Evolutionary conservation across 2,888 invertebrate species (phyloP).

Genomic region (Xestia c-nigrum): DNA sequence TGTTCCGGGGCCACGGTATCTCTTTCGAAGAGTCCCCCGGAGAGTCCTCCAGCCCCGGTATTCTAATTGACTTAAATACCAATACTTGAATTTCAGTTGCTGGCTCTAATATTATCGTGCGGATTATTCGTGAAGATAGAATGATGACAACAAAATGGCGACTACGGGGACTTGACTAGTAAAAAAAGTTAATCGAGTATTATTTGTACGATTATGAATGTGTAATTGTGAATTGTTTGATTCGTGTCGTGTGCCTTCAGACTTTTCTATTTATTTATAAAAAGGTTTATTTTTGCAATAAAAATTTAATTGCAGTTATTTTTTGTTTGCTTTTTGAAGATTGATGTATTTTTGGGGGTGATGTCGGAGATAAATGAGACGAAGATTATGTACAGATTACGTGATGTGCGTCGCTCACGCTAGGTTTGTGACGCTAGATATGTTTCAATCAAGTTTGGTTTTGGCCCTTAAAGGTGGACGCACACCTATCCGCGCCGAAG

Average conservation of each 20-base stretch:
- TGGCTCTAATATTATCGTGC: constrained; percentile 96
- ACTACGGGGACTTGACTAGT: constrained; percentile 40
- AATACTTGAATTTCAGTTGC: constrained; percentile 91
- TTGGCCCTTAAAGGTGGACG: no score
- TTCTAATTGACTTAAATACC: constrained; percentile 37
- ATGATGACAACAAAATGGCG: constrained; percentile 78
- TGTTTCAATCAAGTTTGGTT: no score
- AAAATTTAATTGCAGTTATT: constrained; percentile 52
- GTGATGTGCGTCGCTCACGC: no score
- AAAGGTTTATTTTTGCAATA: constrained; percentile 57
- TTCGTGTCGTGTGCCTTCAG: constrained; percentile 64
- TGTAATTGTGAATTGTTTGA: constrained; percentile 60
- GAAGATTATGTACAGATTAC: no score
- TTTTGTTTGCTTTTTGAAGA: constrained; percentile 33
- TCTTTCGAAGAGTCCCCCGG: no score
- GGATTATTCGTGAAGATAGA: constrained; percentile 96
- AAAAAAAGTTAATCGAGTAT: constrained; percentile 41
- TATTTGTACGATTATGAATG: constrained; percentile 61
- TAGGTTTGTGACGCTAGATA: no score
- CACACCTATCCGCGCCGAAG: no score
- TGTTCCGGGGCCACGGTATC: no score
- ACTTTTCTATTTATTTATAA: constrained; percentile 66
- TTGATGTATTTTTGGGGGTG: constrained; percentile 8
- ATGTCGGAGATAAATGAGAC: no score
- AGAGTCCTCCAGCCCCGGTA: no score